A percentile compares a stretch with the other conserved stretches of the same genome.
Evolutionary conservation across 1,140 invertebrate species (phyloP).

Genomic region (Leucophenga varia): DNA sequence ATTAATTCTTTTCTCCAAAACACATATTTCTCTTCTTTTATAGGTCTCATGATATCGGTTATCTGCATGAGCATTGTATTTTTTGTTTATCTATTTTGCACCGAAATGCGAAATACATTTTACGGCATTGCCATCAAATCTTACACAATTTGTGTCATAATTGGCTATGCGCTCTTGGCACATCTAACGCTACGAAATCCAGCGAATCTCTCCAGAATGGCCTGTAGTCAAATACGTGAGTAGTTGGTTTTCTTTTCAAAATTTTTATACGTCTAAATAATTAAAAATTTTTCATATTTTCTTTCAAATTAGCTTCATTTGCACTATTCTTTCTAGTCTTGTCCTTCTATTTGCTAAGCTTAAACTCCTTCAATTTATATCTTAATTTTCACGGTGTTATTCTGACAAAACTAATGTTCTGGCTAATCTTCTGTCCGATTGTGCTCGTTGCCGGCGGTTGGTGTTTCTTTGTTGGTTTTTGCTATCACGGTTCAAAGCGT

Average conservation of each 20-base stretch:
- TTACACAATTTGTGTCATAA: conserved; percentile 39
- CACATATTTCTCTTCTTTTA: too few species aligned
- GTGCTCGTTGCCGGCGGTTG: conserved; percentile 36
- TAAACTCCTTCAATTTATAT: conserved; percentile 46
- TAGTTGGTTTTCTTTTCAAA: not conserved
- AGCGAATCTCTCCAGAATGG: conserved; percentile 25
- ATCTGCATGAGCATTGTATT: conserved; percentile 48
- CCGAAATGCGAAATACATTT: conserved; percentile 46
- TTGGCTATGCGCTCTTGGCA: conserved; percentile 41
- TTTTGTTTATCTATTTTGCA: conserved; percentile 43
- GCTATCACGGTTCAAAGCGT: conserved; percentile 23
- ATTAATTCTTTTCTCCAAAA: too few species aligned
- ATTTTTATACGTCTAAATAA: not conserved
- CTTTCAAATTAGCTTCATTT: conserved; percentile 27
- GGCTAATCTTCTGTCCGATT: conserved; percentile 44
- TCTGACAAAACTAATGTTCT: conserved; percentile 47
- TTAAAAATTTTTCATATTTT: not conserved
- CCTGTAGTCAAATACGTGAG: conserved; percentile 44
- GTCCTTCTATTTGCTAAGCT: conserved; percentile 49
- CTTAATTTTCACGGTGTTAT: conserved; percentile 45
- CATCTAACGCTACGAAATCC: conserved; percentile 43
- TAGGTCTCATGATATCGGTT: conserved; percentile 44
- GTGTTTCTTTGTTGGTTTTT: conserved; percentile 39
- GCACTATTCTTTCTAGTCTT: conserved; percentile 35
- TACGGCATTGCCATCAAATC: conserved; percentile 47